These are phyloP conservation scores for Erebia epiphron DNA, from an alignment of 2,888 invertebrate species.

Conservation along the genomic window DNA sequence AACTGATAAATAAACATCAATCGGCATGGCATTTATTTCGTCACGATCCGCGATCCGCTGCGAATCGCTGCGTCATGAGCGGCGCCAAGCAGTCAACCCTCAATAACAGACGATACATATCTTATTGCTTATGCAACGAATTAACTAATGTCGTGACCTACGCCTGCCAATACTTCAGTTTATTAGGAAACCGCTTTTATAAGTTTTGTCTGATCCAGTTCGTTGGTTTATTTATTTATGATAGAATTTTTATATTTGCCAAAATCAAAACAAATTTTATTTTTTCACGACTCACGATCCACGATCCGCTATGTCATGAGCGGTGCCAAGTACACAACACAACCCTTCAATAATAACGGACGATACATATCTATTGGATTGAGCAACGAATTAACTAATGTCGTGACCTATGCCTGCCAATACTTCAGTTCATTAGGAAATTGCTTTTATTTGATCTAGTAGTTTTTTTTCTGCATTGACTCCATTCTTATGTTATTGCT, in stretches of 20 bases:
- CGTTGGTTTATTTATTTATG: too few species aligned
- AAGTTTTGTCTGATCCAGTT: not conserved
- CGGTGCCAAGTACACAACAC: constrained; percentile 34
- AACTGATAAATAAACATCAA: constrained; percentile 32
- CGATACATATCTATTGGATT: constrained; percentile 33
- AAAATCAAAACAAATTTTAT: constrained; percentile 2
- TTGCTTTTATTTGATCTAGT: not conserved
- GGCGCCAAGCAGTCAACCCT: constrained; percentile 33
- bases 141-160: constrained; percentile 24
- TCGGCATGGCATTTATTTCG: constrained; percentile 27
- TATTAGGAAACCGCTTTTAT: constrained; percentile 3
- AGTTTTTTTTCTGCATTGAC: too few species aligned
- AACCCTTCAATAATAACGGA: constrained; percentile 19
- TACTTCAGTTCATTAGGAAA: constrained; percentile 6
- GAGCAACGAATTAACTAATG: constrained; percentile 26
- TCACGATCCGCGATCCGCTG: constrained; percentile 31
- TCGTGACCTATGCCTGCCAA: constrained; percentile 15
- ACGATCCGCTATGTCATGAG: constrained; percentile 24
- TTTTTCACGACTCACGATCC: constrained; percentile 33
- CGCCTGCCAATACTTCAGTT: constrained; percentile 3
- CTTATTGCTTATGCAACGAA: constrained; percentile 25
- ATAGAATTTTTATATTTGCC: too few species aligned
- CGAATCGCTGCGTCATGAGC: constrained; percentile 26
- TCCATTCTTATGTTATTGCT: too few species aligned
- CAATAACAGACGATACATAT: constrained; percentile 32